Percentiles rank a stretch among this genome's conserved stretches.
Conservation (phyloP, 1,140 invertebrate species). For the Melanaphis sacchari region DNA sequence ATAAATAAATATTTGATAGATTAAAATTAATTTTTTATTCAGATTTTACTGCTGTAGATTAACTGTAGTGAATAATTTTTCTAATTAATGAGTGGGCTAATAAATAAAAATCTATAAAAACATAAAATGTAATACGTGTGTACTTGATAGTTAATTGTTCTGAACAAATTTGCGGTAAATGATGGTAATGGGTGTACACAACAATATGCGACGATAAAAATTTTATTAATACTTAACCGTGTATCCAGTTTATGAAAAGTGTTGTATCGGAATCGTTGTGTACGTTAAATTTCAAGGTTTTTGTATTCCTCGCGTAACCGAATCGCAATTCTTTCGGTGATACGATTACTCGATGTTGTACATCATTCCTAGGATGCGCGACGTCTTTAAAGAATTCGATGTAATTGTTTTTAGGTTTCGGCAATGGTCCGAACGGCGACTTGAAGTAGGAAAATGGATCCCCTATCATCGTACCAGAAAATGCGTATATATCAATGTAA, state of each 20-base stretch:
- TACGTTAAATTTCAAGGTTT: background rate
- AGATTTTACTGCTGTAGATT: too few species aligned
- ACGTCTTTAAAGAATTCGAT: conserved; percentile 11
- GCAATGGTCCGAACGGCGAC: background rate
- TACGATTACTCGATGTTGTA: background rate
- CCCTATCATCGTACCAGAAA: background rate
- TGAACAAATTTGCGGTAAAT: background rate
- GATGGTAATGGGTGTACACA: background rate
- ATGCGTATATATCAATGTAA: conserved; percentile 43
- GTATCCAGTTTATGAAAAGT: conserved; percentile 23
- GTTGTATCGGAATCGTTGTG: background rate
- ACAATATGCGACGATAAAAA: background rate
- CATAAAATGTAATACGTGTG: background rate
- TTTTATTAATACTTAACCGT: background rate
- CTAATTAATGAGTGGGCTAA: too few species aligned
- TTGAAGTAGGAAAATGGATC: conserved; percentile 30
- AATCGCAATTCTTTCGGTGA: conserved; percentile 27
- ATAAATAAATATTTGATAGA: too few species aligned
- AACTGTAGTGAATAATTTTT: too few species aligned
- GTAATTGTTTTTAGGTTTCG: conserved; percentile 20
- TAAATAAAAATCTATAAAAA: too few species aligned
- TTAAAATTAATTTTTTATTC: too few species aligned
- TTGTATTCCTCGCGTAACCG: background rate
- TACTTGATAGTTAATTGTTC: background rate
- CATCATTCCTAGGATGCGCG: background rate